Conservation (phyloP, 2,888 invertebrate species). For the Pterostichus madidus region DNA sequence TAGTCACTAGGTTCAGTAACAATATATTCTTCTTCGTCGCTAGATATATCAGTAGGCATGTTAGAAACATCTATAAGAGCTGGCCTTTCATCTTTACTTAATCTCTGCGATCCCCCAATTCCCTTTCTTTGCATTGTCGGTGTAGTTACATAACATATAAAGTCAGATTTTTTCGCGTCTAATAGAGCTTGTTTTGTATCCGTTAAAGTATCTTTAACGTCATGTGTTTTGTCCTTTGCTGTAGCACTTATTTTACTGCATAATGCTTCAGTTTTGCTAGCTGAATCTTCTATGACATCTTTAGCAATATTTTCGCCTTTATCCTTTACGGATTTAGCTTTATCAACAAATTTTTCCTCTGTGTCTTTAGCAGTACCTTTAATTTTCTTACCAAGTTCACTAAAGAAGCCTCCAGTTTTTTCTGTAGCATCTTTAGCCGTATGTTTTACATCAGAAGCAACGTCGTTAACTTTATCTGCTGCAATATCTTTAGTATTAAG, state of each 20-base stretch:
- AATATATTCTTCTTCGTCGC: conserved; percentile 71
- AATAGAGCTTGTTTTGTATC: conserved; percentile 69
- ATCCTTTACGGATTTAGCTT: conserved; percentile 73
- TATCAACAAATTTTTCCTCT: conserved; percentile 72
- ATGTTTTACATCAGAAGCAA: neutral
- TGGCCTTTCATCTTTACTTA: conserved; percentile 74
- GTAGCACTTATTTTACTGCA: conserved; percentile 68
- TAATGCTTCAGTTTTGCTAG: conserved; percentile 51
- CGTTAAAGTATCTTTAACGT: conserved; percentile 56
- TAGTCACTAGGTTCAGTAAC: conserved; percentile 61
- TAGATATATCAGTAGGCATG: conserved; percentile 72
- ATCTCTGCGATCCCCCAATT: conserved; percentile 74
- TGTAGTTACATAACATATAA: conserved; percentile 72
- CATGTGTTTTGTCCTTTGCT: conserved; percentile 55
- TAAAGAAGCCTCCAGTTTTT: conserved; percentile 64
- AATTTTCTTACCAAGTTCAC: conserved; percentile 52
- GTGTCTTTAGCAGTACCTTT: conserved; percentile 54
- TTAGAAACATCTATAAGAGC: conserved; percentile 74
- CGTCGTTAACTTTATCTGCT: neutral
- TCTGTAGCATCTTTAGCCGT: conserved; percentile 55
- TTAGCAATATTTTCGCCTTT: conserved; percentile 55
- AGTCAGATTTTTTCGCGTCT: conserved; percentile 65
- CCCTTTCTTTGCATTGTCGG: conserved; percentile 74
- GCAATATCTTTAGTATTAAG: conserved; percentile 68
- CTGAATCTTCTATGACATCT: conserved; percentile 25